phyloP scores from a whole-genome alignment of 2,888 invertebrate species.

The Ormyrus labotus region DNA sequence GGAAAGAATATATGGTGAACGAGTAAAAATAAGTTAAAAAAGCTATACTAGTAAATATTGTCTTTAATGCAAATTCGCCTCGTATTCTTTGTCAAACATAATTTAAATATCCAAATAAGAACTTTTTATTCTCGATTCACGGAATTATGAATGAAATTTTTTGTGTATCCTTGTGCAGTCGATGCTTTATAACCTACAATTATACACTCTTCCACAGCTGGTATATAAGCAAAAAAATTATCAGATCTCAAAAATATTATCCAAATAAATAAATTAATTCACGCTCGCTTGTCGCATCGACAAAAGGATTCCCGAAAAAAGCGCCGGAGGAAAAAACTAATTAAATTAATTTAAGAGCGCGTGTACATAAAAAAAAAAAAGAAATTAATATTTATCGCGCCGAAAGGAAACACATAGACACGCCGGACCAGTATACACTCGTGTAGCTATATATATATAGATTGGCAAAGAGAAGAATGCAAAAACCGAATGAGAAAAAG shows the following conservation, averaged over 20 bases:
- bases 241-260: slow-evolving; percentile 10
- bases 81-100: no score
- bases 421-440: not conserved
- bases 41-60: no score
- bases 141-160: no score
- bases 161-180: no score
- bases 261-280: slow-evolving; percentile 37
- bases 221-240: not conserved
- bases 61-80: no score
- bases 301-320: slow-evolving; percentile 10
- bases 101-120: no score
- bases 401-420: slow-evolving; percentile 21
- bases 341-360: slow-evolving; percentile 52
- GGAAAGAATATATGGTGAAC: no score
- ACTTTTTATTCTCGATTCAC: no score
- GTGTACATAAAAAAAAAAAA: slow-evolving; percentile 23
- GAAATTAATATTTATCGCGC: slow-evolving; percentile 53
- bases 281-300: slow-evolving; percentile 14
- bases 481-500: slow-evolving; percentile 49
- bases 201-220: not conserved
- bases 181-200: no score
- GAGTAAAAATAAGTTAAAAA: no score
- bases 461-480: slow-evolving; percentile 38
- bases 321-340: slow-evolving; percentile 38
- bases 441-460: slow-evolving; percentile 1